Percentiles rank a stretch among this genome's conserved stretches.
Conservation (phyloP, 2,888 invertebrate genomes). For the Andrena camellia region DNA sequence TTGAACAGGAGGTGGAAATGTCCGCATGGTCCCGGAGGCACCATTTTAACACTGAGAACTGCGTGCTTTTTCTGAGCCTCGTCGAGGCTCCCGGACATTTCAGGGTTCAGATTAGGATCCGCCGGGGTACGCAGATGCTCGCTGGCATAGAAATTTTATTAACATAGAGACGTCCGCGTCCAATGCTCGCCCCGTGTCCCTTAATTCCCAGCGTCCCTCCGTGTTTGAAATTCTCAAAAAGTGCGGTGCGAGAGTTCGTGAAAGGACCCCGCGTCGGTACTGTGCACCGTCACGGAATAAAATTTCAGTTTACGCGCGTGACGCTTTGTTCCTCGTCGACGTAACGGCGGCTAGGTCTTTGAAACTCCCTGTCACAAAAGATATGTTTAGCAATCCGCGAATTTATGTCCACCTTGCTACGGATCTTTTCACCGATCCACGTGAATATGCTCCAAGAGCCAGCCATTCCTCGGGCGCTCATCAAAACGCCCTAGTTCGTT, state of each 20-base stretch:
- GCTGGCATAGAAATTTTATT: constrained; percentile 32
- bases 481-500: no score
- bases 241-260: background rate
- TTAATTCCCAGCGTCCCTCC: background rate
- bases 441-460: background rate
- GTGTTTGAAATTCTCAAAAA: constrained; percentile 19
- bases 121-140: constrained; percentile 5
- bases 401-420: background rate
- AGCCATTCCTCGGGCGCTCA: no score
- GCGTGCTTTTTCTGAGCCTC: background rate
- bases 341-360: constrained; percentile 12
- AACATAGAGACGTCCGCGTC: background rate
- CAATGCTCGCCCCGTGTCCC: background rate
- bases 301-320: constrained; percentile 19
- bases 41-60: background rate
- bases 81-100: background rate
- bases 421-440: background rate
- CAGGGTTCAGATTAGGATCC: constrained; percentile 11
- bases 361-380: background rate
- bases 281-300: constrained; percentile 1
- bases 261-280: background rate
- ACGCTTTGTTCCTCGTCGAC: constrained; percentile 3
- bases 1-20: background rate
- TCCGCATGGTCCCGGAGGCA: background rate
- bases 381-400: constrained; percentile 4